Evolutionary conservation across 1,140 invertebrate genomes (phyloP).

Genomic region (Drosophila quadrilineata): DNA sequence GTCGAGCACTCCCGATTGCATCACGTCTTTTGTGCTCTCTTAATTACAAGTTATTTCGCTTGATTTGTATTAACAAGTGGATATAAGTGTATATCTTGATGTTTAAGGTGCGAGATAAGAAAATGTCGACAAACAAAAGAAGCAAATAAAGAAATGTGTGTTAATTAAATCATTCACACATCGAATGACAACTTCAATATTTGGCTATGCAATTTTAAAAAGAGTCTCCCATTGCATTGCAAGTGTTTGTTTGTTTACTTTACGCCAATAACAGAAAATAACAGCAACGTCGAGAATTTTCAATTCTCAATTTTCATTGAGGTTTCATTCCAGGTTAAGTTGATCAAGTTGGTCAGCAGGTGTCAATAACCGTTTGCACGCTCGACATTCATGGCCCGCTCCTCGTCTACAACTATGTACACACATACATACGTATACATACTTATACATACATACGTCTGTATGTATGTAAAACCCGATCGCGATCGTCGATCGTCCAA

Average conservation of each 20-base stretch:
- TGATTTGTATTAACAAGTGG: not conserved
- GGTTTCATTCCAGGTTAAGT: too few species aligned
- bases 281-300: too few species aligned
- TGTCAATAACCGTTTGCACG: slow-evolving; percentile 50
- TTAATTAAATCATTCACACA: slow-evolving; percentile 10
- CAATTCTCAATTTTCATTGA: slow-evolving; percentile 18
- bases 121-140: too few species aligned
- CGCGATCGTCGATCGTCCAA: not conserved
- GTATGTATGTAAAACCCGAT: slow-evolving; percentile 22
- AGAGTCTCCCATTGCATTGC: too few species aligned
- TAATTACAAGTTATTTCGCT: not conserved
- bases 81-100: too few species aligned
- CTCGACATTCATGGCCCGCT: slow-evolving; percentile 30
- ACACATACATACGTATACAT: too few species aligned
- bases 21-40: too few species aligned
- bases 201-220: slow-evolving; percentile 1
- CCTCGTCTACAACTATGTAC: slow-evolving; percentile 21
- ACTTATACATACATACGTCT: too few species aligned
- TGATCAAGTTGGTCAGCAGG: slow-evolving; percentile 23
- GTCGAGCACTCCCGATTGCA: too few species aligned
- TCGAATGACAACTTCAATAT: slow-evolving; percentile 7
- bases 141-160: not conserved
- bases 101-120: not conserved
- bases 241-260: too few species aligned
- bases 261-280: too few species aligned